Evolutionary conservation across 1,140 invertebrate species (phyloP).

Genomic region (Choristoneura fumiferana): DNA sequence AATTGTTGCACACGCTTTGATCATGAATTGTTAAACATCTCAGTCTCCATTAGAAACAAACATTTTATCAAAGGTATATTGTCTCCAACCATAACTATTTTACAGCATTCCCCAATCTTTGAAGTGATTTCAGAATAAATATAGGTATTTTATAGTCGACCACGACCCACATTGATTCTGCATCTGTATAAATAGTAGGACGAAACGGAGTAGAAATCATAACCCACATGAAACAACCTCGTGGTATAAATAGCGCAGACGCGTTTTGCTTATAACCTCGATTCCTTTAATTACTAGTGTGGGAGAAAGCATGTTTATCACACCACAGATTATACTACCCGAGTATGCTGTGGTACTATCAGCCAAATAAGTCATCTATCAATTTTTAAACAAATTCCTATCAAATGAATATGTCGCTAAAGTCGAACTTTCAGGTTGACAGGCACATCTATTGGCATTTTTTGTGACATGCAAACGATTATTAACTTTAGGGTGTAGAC

Average conservation of each 20-base stretch:
- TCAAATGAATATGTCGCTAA: too few relatives aligned
- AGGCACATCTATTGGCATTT: too few relatives aligned
- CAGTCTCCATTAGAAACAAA: too few relatives aligned
- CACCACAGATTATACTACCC: too few relatives aligned
- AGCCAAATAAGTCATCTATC: too few relatives aligned
- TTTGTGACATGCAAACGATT: too few relatives aligned
- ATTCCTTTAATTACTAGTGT: slow-evolving; percentile 7
- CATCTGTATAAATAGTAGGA: slow-evolving; percentile 40
- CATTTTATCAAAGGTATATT: not conserved
- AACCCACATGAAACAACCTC: slow-evolving; percentile 59
- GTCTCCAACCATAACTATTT: not conserved
- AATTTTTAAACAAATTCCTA: too few relatives aligned
- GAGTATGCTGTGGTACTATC: too few relatives aligned
- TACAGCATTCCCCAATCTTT: not conserved
- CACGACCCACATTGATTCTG: slow-evolving; percentile 34
- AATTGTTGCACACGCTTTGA: too few relatives aligned
- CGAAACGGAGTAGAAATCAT: slow-evolving; percentile 59
- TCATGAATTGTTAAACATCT: not conserved
- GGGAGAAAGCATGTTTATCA: not conserved
- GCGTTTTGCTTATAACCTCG: slow-evolving; percentile 10
- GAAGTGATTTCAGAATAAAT: not conserved
- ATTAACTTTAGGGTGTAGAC: too few relatives aligned
- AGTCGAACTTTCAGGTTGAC: too few relatives aligned
- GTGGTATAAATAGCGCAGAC: slow-evolving; percentile 47
- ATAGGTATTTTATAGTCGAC: slow-evolving; percentile 7